A percentile compares a stretch with the other conserved stretches of the same genome.
Conservation (phyloP, 2,113 vertebrate genomes). For the Orientallactaga bullata region DNA sequence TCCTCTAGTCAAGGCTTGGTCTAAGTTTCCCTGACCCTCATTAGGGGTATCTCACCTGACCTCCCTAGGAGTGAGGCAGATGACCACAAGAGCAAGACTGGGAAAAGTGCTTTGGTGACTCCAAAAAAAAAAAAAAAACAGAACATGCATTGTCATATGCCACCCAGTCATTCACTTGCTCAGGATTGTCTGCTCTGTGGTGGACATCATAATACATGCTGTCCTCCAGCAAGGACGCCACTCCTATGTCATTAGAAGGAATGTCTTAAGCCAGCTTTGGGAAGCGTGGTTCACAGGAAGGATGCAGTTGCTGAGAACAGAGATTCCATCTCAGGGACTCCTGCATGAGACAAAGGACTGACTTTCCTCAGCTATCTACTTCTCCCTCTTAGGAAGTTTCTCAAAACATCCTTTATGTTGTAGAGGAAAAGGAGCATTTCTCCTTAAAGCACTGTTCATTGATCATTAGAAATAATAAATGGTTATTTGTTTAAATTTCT, state of each 20-base stretch:
- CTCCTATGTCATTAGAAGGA: background rate
- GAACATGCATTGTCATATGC: too few relatives aligned
- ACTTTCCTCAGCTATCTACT: background rate
- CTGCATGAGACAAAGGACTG: accelerated
- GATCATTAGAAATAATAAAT: background rate
- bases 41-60: too few relatives aligned
- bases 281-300: background rate
- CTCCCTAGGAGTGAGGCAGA: accelerated
- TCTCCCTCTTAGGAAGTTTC: accelerated
- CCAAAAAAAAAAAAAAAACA: background rate
- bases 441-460: background rate
- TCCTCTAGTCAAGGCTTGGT: background rate
- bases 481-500: background rate
- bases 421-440: background rate
- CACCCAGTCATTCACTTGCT: background rate
- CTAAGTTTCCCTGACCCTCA: too few relatives aligned
- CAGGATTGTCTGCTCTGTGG: background rate
- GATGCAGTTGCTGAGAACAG: background rate
- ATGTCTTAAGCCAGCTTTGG: background rate
- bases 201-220: background rate
- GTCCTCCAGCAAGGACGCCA: too few relatives aligned
- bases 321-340: background rate
- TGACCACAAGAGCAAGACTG: accelerated
- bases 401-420: background rate
- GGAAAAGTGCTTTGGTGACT: accelerated